Evolutionary conservation across 2,113 vertebrate genomes (phyloP).

Genomic region (Oncorhynchus mykiss): DNA sequence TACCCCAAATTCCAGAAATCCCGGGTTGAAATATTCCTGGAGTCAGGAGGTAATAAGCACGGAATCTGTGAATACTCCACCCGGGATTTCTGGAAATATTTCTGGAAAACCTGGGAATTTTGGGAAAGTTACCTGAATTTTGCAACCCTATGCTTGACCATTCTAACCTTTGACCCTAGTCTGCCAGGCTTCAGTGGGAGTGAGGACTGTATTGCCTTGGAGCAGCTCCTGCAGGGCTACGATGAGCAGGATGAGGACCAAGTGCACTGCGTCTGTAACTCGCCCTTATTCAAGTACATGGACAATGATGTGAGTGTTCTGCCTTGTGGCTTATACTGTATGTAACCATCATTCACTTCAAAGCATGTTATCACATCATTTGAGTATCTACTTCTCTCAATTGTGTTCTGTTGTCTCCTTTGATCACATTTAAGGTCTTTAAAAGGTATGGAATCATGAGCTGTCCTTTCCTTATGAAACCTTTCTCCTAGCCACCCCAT

Average conservation of each 20-base stretch:
- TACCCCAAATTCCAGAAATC: too few relatives aligned
- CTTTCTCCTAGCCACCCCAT: not conserved
- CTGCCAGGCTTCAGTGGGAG: conserved; percentile 94
- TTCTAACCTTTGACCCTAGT: conserved; percentile 62
- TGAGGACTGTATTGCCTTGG: conserved; percentile 88
- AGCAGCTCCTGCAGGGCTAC: conserved; percentile 90
- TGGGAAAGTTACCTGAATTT: too few relatives aligned
- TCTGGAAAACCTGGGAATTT: too few relatives aligned
- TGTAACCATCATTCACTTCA: not conserved
- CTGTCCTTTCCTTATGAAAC: not conserved
- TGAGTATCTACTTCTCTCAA: not conserved
- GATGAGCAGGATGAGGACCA: conserved; percentile 97
- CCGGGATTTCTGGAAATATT: too few relatives aligned
- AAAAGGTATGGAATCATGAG: not conserved
- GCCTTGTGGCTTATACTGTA: not conserved
- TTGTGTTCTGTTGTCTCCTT: not conserved
- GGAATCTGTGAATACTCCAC: too few relatives aligned
- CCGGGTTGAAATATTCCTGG: too few relatives aligned
- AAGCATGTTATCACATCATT: not conserved
- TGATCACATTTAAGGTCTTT: not conserved
- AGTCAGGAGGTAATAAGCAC: too few relatives aligned
- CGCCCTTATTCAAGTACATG: conserved; percentile 97
- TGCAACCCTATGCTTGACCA: too few relatives aligned
- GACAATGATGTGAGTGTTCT: conserved; percentile 91
- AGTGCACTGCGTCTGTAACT: conserved; percentile 89